phyloP scores from a whole-genome alignment of 2,888 invertebrate genomes.

The Eristalis intricaria region DNA sequence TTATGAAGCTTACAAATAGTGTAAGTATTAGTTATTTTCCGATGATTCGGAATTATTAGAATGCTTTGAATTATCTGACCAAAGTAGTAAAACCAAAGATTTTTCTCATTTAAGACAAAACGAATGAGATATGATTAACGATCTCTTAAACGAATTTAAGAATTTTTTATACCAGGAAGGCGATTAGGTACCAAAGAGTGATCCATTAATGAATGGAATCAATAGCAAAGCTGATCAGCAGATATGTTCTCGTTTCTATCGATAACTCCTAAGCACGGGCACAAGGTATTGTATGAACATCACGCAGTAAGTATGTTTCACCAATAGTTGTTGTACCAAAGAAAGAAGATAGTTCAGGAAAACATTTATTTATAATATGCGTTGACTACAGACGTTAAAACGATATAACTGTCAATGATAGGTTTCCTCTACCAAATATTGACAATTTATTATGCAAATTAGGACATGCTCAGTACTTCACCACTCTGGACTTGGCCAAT shows the following conservation, averaged over 20 bases:
- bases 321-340: neutral
- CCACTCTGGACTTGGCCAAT: conserved; percentile 60
- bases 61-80: neutral
- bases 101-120: neutral
- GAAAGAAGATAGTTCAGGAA: neutral
- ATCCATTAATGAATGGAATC: neutral
- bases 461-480: conserved; percentile 59
- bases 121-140: neutral
- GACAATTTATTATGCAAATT: conserved; percentile 52
- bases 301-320: neutral
- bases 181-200: neutral
- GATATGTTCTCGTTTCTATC: neutral
- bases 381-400: neutral
- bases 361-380: neutral
- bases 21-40: neutral
- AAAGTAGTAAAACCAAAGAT: neutral
- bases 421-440: conserved; percentile 61
- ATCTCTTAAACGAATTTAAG: neutral
- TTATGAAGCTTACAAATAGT: neutral
- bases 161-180: neutral
- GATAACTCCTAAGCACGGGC: neutral
- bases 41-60: neutral
- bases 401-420: neutral
- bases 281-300: neutral
- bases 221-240: neutral